Conservation (phyloP, 2,888 invertebrate species). For the Eupithecia tripunctaria region DNA sequence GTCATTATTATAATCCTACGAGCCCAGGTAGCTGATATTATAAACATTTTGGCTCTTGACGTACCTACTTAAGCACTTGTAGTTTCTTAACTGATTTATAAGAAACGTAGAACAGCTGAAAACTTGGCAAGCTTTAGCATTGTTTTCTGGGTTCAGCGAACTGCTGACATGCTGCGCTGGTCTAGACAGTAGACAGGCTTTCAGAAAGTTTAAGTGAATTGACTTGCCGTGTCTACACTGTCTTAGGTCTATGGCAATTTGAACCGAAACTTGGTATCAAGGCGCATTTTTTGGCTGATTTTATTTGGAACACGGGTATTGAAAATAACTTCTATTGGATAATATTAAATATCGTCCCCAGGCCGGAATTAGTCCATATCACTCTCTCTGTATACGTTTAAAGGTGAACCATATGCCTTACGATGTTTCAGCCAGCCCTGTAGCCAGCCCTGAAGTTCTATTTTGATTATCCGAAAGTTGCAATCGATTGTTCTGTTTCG, state of each 20-base stretch:
- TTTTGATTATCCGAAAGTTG: too few species aligned
- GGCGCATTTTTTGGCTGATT: neutral
- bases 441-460: too few species aligned
- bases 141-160: constrained; percentile 21
- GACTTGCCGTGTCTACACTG: constrained; percentile 1
- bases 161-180: constrained; percentile 15
- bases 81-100: constrained; percentile 1
- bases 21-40: neutral
- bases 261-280: neutral
- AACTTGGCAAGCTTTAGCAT: constrained; percentile 25
- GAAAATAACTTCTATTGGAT: too few species aligned
- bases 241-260: neutral
- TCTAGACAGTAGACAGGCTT: constrained; percentile 10
- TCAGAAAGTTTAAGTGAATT: constrained; percentile 4
- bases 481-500: too few species aligned
- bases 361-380: too few species aligned
- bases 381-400: too few species aligned
- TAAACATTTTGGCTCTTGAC: neutral
- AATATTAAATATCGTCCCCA: too few species aligned
- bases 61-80: neutral
- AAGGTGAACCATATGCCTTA: neutral
- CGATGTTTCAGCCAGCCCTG: neutral
- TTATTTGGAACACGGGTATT: too few species aligned
- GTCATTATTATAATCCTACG: neutral
- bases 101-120: constrained; percentile 9